phyloP scores from a whole-genome alignment of 2,797 vertebrate genomes.

The Selene dorsalis region DNA sequence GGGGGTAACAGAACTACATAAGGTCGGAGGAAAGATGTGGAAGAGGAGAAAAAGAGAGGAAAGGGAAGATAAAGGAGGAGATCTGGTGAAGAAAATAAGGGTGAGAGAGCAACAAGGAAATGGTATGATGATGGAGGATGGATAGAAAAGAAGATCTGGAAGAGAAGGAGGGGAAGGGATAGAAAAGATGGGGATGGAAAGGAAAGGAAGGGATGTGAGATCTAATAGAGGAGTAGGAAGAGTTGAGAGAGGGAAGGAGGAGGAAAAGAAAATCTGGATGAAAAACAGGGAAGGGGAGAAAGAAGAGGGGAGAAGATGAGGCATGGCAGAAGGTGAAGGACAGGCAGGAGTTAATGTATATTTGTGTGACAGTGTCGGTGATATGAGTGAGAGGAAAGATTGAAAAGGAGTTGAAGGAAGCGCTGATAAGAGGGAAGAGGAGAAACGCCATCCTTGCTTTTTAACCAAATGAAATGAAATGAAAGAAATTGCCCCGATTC shows the following conservation, averaged over 20 bases:
- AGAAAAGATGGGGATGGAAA: not conserved
- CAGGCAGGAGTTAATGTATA: not conserved
- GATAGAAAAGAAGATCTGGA: slow-evolving; percentile 41
- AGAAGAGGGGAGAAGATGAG: not conserved
- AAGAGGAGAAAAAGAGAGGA: slow-evolving; percentile 4
- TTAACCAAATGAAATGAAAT: not conserved
- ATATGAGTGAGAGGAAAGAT: not conserved
- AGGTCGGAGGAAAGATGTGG: not conserved
- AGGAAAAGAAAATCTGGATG: slow-evolving; percentile 13
- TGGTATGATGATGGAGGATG: slow-evolving; percentile 18
- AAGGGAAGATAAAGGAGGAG: slow-evolving; percentile 40
- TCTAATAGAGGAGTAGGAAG: not conserved
- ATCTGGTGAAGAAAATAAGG: slow-evolving; percentile 32
- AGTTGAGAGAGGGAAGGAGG: not conserved
- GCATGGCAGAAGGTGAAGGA: not conserved
- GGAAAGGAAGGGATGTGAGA: not conserved
- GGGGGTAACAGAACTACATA: slow-evolving; percentile 28
- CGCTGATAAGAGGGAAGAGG: not conserved
- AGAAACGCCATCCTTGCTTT: not conserved
- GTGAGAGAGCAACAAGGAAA: slow-evolving; percentile 18
- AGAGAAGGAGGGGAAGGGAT: not conserved
- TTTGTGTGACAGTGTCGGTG: not conserved
- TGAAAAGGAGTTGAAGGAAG: not conserved
- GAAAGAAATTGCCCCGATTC: not conserved
- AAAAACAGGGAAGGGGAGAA: slow-evolving; percentile 2